phyloP scores from a whole-genome alignment of 2,797 vertebrate genomes.

The Graptemys geographica region DNA sequence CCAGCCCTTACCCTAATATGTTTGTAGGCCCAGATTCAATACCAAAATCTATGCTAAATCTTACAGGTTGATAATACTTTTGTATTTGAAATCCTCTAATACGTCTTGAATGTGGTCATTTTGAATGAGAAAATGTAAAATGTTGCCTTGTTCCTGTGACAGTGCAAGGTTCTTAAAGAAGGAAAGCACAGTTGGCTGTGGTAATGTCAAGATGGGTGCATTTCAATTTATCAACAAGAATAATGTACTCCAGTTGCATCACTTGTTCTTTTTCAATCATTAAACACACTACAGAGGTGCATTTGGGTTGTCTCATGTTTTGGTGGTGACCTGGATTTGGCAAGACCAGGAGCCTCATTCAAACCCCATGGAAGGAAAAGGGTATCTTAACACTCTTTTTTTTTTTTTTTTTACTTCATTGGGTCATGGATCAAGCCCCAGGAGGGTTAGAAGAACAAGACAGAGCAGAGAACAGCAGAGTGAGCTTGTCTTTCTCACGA shows the following conservation, averaged over 20 bases:
- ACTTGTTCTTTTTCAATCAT: background rate
- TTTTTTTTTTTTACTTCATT: constrained; percentile 31
- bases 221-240: constrained; percentile 13
- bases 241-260: background rate
- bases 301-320: background rate
- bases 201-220: background rate
- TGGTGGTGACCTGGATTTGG: constrained; percentile 29
- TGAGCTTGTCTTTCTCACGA: background rate
- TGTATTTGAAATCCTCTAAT: background rate
- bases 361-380: constrained; percentile 58
- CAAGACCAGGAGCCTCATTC: constrained; percentile 62
- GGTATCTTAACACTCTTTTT: constrained; percentile 55
- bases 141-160: background rate
- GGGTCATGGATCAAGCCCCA: constrained; percentile 47
- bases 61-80: background rate
- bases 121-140: background rate
- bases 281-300: background rate
- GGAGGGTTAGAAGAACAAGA: background rate
- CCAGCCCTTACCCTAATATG: background rate
- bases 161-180: background rate
- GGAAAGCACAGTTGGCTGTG: accelerated
- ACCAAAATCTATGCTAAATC: background rate
- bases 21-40: background rate
- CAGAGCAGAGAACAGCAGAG: background rate
- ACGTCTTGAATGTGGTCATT: background rate